Conservation (phyloP, 92 coral and sea anemone genomes). For the Plumapathes pennacea region DNA sequence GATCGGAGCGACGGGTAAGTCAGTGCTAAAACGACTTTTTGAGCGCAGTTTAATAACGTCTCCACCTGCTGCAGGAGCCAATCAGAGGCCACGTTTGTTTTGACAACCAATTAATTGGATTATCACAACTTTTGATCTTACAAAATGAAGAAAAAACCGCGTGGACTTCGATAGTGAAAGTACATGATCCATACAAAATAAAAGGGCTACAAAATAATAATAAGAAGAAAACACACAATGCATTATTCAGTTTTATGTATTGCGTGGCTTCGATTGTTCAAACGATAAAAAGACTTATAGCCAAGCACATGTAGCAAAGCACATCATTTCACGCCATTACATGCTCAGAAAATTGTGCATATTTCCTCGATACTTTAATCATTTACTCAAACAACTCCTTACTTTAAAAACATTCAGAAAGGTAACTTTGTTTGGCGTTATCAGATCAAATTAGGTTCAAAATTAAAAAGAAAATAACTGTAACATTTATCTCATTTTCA, state of each 20-base stretch:
- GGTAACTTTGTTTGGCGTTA: too few relatives aligned
- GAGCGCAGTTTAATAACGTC: constrained; percentile 85
- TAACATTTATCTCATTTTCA: too few relatives aligned
- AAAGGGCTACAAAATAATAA: too few relatives aligned
- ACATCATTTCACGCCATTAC: background rate
- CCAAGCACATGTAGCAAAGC: background rate
- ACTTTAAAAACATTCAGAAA: too few relatives aligned
- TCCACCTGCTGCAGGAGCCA: constrained; percentile 90
- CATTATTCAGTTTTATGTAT: constrained; percentile 27
- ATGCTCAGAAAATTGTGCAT: background rate
- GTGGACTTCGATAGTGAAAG: constrained; percentile 55
- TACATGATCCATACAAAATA: constrained; percentile 27
- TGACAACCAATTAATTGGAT: constrained; percentile 96
- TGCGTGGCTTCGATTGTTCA: background rate
- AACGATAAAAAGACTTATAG: background rate
- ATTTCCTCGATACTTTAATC: background rate
- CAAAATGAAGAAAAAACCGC: constrained; percentile 77
- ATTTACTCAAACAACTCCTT: too few relatives aligned
- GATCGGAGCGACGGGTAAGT: background rate
- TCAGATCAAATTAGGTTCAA: too few relatives aligned
- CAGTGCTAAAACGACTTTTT: constrained; percentile 61
- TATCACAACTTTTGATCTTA: constrained; percentile 90
- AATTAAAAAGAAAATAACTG: too few relatives aligned
- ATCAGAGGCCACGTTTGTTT: constrained; percentile 79
- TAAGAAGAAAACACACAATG: constrained; percentile 3